Evolutionary conservation across 2,797 vertebrate species (phyloP), one percentile per base, ranked within the genome.

Genomic region (Pseudochromis fuscus): DNA sequence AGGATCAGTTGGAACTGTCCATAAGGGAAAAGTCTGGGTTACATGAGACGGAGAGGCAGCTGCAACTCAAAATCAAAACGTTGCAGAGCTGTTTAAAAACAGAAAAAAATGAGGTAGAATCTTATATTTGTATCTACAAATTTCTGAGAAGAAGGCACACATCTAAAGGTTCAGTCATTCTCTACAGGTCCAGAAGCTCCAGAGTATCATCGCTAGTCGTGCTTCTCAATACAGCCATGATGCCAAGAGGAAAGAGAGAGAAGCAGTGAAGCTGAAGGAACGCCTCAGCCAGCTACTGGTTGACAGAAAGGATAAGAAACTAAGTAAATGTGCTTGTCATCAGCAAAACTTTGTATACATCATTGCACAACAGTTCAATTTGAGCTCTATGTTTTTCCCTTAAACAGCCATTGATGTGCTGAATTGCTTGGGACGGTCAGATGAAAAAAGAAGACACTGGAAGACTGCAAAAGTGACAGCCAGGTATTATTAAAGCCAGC

Each of bases 181-280:
- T 62, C 68, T 59, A 72, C 87, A 99, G 98, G 96, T 98, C 24
- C 97, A 97, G 87, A 99, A 98, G 85, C 92, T 99, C 70, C 98
- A 99, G 87, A 96, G 90, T 67, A 95, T 99, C 78, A 95, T 98
- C 69, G 90, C 97, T 70, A 98, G 97, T 79, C 96, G 97, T 79
- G 96, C 97, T 79, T 96, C 95, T 18, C 98, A 99, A 62, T 98
- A 98, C 82, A 97, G 94, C 91, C 98, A 99, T 24, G 97, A 98
- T 72, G 95, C 97, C 92, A 99, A 98, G 87, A 96, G 97, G 56
- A 98, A 97, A 87, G 98, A 99, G 68, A 93, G 97, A 72, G 97
- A 99, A 85, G 93, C 94, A 69, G 94, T 93, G 74, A 99, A 98
- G 85, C 92, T 99, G 59, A 99, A 96, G 79, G 98, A 99, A 31